Base-by-base conservation (phyloP, 2,797 vertebrate species). In the Luscinia luscinia region DNA sequence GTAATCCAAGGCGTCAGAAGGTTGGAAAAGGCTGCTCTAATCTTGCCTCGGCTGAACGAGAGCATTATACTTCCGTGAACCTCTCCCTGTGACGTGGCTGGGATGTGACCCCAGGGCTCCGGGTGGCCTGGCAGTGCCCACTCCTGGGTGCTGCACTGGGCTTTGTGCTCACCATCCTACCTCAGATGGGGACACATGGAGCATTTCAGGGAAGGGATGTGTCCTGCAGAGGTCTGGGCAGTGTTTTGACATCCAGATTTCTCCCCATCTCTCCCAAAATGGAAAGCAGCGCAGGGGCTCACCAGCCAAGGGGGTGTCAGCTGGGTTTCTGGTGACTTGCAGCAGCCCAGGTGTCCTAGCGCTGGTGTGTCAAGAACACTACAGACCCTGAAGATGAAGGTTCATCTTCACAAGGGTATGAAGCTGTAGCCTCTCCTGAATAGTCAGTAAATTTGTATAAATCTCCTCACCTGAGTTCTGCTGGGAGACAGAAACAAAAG, bases 71-170 rank as follows among this genome's bases (percentile, higher is more conserved):
- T 82, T 63, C 72, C 4, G 2, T 18, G 11, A 84, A 18, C 11
- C 23, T 38, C 28, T 26, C 59, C 34, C 21, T 32, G 27, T 67
- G 70, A 28, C 0, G 0, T 27, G 48, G 3, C 30, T 0, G 1
- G 17, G 41, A 17, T 38, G 32, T 1, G 6, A 76, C 7, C 22
- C 10, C 6, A 1, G 48, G 24, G 66, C 17, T 87, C 17, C 48
- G 2, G 1, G 4, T 72, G 54, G 23, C 28, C 57, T 63, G 6
- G 8, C 2, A 0, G 15, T 7, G 5, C 38, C 51, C 1, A 0
- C 23, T 84, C 38, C 51, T 54, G 38, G 9, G 13, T 26, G 28
- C 69, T 9, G 6, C 34, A 3, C 2, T 1, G 4, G 23, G 32
- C 51, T 70, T 28, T 2, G 0, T 70, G 30, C 46, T 80, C 38